A percentile compares a stretch with the other conserved stretches of the same genome.
Conservation (phyloP, 2,113 vertebrate species). For the Brachyistius frenatus region DNA sequence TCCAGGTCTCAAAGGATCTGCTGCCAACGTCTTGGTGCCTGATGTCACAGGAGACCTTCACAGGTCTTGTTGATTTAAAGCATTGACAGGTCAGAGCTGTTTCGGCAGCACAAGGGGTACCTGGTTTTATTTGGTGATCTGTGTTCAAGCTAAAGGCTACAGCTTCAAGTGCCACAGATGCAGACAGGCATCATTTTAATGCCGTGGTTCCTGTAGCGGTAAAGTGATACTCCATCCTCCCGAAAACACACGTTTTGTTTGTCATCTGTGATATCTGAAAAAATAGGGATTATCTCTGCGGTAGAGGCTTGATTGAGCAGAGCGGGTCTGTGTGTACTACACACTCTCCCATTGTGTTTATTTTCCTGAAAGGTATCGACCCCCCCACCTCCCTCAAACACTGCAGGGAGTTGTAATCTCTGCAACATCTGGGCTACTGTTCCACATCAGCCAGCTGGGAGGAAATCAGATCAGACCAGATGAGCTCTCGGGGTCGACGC, state of each 20-base stretch:
- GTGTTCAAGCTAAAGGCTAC: no score
- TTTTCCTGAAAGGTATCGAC: slow-evolving; percentile 62
- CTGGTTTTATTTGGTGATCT: no score
- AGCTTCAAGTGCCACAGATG: background rate
- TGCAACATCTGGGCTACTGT: slow-evolving; percentile 73
- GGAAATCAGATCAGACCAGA: slow-evolving; percentile 73
- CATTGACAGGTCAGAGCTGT: no score
- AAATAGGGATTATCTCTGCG: background rate
- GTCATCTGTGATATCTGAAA: background rate
- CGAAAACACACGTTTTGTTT: no score
- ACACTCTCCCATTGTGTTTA: slow-evolving; percentile 41
- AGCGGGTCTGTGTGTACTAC: background rate
- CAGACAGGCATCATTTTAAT: background rate
- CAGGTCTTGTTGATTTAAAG: no score
- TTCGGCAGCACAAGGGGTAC: no score
- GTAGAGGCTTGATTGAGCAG: background rate
- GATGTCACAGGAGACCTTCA: no score
- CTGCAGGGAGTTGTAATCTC: slow-evolving; percentile 64
- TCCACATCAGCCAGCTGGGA: slow-evolving; percentile 67
- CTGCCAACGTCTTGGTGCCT: no score
- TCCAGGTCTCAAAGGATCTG: no score
- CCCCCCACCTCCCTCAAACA: background rate
- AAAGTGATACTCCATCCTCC: no score
- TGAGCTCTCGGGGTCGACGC: slow-evolving; percentile 45
- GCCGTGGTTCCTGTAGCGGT: no score